A percentile compares a stretch with the other conserved stretches of the same genome.
Conservation (phyloP, 1,140 invertebrate species). For the Maconellicoccus hirsutus region DNA sequence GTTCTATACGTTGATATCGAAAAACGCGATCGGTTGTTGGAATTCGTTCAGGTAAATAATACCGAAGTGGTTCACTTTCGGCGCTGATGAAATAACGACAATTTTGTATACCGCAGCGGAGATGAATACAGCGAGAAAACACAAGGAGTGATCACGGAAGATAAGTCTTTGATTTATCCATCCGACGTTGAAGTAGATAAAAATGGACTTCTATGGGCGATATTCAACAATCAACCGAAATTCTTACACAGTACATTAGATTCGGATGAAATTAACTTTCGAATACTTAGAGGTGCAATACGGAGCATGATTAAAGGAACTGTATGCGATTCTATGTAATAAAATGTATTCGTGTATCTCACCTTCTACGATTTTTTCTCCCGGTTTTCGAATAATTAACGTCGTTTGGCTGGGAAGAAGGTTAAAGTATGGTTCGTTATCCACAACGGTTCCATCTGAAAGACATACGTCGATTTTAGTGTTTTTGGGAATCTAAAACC, state of each 20-base stretch:
- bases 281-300: conserved; percentile 52
- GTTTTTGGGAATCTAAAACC: conserved; percentile 24
- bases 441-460: conserved; percentile 57
- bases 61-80: neutral
- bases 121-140: conserved; percentile 29
- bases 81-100: too few species aligned
- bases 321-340: conserved; percentile 40
- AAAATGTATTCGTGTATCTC: neutral
- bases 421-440: conserved; percentile 58
- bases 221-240: conserved; percentile 54
- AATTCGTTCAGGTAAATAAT: conserved; percentile 40
- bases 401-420: conserved; percentile 58
- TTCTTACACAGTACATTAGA: conserved; percentile 56
- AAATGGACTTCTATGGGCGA: conserved; percentile 56
- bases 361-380: conserved; percentile 35
- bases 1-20: conserved; percentile 61
- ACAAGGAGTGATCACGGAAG: conserved; percentile 47
- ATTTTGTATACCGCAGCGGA: conserved; percentile 38
- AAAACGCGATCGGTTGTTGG: conserved; percentile 65
- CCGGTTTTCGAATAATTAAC: conserved; percentile 49
- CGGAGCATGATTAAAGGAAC: conserved; percentile 55
- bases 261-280: conserved; percentile 52
- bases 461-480: conserved; percentile 16
- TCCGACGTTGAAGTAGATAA: conserved; percentile 64
- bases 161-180: conserved; percentile 56